phyloP scores from a whole-genome alignment of 30 jellyfish, hydroid and myxozoan species.

The Pseudorhiza aurosa region DNA sequence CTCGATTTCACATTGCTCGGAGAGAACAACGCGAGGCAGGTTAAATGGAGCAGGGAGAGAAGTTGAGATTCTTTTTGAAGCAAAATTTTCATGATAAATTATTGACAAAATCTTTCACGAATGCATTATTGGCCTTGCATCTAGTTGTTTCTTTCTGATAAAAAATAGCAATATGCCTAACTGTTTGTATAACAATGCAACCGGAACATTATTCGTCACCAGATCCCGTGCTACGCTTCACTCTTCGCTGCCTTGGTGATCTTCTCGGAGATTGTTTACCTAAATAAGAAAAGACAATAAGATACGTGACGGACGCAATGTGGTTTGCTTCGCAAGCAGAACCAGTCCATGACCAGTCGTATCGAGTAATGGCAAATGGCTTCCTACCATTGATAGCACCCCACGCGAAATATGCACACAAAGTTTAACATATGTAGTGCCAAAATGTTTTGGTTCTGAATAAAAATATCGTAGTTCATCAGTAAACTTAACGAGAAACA shows the following conservation, averaged over 20 bases:
- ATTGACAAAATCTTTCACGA: neutral
- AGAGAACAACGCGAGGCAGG: too few relatives aligned
- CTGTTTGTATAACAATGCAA: neutral
- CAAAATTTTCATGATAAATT: neutral
- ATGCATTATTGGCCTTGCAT: neutral
- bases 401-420: too few relatives aligned
- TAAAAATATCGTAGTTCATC: too few relatives aligned
- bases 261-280: slow-evolving; percentile 87
- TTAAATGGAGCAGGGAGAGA: too few relatives aligned
- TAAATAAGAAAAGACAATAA: too few relatives aligned
- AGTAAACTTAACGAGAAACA: too few relatives aligned
- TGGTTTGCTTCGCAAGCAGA: neutral
- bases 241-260: slow-evolving; percentile 85
- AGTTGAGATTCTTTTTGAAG: neutral
- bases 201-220: slow-evolving; percentile 67
- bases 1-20: too few relatives aligned
- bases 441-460: too few relatives aligned
- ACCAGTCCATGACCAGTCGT: neutral
- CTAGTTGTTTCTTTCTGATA: slow-evolving; percentile 14
- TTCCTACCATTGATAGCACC: too few relatives aligned
- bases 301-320: too few relatives aligned
- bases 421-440: too few relatives aligned
- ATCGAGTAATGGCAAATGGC: neutral
- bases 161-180: slow-evolving; percentile 11
- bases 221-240: slow-evolving; percentile 81